These are phyloP conservation scores for Artemia sp. DNA, from an alignment of 2,888 invertebrate genomes.

Conservation along the genomic window DNA sequence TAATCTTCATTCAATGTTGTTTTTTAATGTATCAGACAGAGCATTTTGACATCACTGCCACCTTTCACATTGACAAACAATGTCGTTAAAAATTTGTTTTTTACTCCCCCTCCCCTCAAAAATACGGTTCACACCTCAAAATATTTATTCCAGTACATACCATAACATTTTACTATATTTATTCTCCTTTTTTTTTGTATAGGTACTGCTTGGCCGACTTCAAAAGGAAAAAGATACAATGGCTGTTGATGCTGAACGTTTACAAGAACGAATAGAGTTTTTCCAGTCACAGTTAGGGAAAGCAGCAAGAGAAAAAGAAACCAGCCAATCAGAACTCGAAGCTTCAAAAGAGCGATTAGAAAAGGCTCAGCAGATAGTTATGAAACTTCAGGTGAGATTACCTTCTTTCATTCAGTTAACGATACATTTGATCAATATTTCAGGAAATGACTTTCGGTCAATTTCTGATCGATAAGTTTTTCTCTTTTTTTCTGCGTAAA, in stretches of 20 bases:
- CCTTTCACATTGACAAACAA: no score
- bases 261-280: conserved; percentile 63
- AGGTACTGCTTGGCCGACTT: conserved; percentile 55
- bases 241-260: conserved; percentile 58
- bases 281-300: conserved; percentile 63
- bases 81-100: no score
- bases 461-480: no score
- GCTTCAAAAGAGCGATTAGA: conserved; percentile 73
- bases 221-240: conserved; percentile 75
- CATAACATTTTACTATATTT: no score
- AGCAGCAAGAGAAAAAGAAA: conserved; percentile 66
- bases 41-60: no score
- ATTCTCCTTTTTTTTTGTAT: conserved; percentile 27
- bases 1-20: no score
- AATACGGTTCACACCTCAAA: no score
- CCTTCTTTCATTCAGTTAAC: neutral
- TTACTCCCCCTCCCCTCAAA: no score
- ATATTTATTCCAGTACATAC: no score
- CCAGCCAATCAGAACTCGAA: conserved; percentile 64
- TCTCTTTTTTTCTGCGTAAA: no score
- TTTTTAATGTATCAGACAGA: no score
- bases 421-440: neutral
- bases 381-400: conserved; percentile 52
- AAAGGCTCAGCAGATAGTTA: conserved; percentile 62
- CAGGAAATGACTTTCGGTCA: no score